phyloP scores from a whole-genome alignment of 2,797 vertebrate genomes.

The Hipposideros larvatus region DNA sequence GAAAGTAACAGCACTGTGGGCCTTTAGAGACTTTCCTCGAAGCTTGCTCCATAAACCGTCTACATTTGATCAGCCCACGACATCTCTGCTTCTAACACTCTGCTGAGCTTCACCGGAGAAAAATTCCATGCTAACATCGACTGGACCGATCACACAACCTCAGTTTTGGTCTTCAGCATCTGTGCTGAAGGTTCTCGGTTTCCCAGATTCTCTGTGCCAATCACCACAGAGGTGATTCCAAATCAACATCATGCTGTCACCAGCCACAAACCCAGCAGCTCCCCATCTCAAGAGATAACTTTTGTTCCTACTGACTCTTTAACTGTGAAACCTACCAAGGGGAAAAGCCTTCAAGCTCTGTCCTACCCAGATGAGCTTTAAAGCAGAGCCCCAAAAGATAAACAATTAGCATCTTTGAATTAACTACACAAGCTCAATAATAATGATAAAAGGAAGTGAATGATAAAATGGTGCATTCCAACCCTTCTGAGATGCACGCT shows the following conservation, averaged over 20 bases:
- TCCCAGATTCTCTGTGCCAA: background rate
- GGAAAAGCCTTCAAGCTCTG: background rate
- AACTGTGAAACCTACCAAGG: background rate
- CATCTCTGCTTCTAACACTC: background rate
- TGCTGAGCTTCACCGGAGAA: background rate
- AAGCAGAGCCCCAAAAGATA: background rate
- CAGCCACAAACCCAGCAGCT: accelerated
- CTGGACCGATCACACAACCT: background rate
- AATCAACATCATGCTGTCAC: background rate
- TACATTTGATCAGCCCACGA: background rate
- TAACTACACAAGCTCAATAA: background rate
- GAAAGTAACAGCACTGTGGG: background rate
- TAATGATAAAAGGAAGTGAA: background rate
- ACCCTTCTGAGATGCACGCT: background rate
- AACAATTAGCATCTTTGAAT: background rate
- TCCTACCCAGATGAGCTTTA: background rate
- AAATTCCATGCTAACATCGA: background rate
- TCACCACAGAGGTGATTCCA: background rate
- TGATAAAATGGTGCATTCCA: background rate
- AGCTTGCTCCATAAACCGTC: background rate
- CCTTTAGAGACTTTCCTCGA: background rate
- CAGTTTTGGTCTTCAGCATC: background rate
- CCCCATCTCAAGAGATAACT: background rate
- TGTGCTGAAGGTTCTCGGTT: background rate
- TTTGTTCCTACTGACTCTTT: background rate